These are phyloP conservation scores for Drosophila takahashii DNA, from an alignment of 1,140 invertebrate species.

Conservation along the genomic window DNA sequence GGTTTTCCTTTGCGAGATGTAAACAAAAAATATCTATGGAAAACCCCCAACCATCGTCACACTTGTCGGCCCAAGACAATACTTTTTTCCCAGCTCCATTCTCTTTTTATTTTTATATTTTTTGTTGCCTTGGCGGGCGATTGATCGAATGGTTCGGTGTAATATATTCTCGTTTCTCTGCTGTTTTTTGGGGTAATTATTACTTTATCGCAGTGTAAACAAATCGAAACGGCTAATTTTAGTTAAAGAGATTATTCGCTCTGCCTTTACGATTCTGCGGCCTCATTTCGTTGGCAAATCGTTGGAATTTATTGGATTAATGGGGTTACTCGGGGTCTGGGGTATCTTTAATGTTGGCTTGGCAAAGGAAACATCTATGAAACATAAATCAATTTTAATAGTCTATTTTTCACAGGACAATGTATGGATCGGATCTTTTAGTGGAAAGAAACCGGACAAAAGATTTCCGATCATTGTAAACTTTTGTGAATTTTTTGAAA, in stretches of 20 bases:
- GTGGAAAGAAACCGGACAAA: not conserved
- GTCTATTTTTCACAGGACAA: not conserved
- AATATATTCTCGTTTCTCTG: constrained; percentile 16
- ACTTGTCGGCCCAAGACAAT: constrained; percentile 56
- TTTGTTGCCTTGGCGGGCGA: constrained; percentile 20
- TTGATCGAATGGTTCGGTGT: constrained; percentile 18
- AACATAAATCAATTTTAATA: constrained; percentile 4
- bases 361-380: not conserved
- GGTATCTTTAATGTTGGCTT: constrained; percentile 9
- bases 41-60: constrained; percentile 34
- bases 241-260: constrained; percentile 54
- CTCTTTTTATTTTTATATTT: constrained; percentile 34
- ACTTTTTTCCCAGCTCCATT: constrained; percentile 35
- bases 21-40: constrained; percentile 51
- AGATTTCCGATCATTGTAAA: not conserved
- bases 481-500: not conserved
- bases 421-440: not conserved
- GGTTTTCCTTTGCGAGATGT: constrained; percentile 57
- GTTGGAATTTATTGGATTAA: constrained; percentile 16
- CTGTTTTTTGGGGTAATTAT: constrained; percentile 60
- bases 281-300: constrained; percentile 41
- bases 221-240: constrained; percentile 59
- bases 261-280: constrained; percentile 39
- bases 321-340: constrained; percentile 4
- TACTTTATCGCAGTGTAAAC: constrained; percentile 67